Conservation (phyloP, 2,797 vertebrate genomes). For the Tinamus major region DNA sequence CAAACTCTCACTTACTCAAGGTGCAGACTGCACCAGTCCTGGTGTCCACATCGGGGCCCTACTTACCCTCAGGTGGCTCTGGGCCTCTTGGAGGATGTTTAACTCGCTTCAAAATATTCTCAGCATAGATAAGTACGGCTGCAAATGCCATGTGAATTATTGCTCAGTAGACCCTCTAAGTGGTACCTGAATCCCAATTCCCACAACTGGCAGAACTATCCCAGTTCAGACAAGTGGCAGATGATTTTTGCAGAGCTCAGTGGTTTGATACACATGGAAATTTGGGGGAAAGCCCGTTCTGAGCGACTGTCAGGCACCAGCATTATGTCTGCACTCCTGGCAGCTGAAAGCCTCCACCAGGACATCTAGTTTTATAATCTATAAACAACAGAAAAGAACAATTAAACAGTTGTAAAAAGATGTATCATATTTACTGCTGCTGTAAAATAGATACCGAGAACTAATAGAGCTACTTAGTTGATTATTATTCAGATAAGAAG, state of each 20-base stretch:
- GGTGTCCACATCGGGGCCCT: neutral
- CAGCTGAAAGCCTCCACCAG: neutral
- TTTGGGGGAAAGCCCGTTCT: neutral
- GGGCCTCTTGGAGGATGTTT: neutral
- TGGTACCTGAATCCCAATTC: neutral
- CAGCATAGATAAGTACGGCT: neutral
- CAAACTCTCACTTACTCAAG: neutral
- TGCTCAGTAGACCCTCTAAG: neutral
- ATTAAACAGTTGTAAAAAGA: constrained; percentile 12
- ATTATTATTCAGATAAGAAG: constrained; percentile 33
- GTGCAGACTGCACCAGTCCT: neutral
- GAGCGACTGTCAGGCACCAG: neutral
- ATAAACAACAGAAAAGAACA: neutral
- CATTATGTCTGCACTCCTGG: neutral
- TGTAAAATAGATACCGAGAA: constrained; percentile 21
- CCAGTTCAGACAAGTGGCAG: neutral
- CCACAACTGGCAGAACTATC: neutral
- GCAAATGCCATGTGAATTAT: neutral
- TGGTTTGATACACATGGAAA: neutral
- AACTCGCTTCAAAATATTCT: neutral
- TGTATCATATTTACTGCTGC: neutral
- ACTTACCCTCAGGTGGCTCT: neutral
- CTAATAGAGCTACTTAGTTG: neutral
- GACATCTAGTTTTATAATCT: neutral
- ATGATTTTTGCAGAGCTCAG: neutral